Percentiles rank a stretch among this genome's conserved stretches.
Conservation (phyloP, 2,113 vertebrate genomes). For the Dipodomys merriami region DNA sequence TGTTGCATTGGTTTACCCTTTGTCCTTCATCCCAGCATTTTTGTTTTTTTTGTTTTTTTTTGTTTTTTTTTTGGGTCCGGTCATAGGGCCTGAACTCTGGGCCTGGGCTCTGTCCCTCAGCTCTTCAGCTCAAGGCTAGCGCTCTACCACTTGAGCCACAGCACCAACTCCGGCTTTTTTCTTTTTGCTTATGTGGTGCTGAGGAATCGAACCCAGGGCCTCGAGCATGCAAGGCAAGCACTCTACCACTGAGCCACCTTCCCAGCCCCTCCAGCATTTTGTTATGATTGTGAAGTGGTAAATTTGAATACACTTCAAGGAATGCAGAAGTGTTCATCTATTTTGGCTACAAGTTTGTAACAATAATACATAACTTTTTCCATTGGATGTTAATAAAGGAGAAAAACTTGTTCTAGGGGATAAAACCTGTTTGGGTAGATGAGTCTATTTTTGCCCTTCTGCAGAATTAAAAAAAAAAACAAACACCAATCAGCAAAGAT, state of each 20-base stretch:
- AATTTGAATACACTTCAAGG: conserved; percentile 15
- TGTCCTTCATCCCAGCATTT: neutral
- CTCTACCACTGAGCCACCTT: too few species aligned
- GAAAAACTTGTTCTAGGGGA: neutral
- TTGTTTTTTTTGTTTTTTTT: too few species aligned
- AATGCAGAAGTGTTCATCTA: neutral
- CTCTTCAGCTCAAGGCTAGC: too few species aligned
- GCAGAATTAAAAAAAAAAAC: neutral
- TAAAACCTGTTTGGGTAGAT: neutral
- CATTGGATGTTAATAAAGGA: neutral
- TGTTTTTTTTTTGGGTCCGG: too few species aligned
- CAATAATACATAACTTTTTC: neutral
- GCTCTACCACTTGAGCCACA: too few species aligned
- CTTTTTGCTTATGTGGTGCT: too few species aligned
- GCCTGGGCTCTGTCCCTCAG: too few species aligned
- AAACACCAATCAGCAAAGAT: neutral
- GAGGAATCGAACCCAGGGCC: too few species aligned
- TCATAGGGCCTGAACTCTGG: too few species aligned
- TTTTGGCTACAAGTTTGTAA: conserved; percentile 28
- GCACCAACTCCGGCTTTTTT: too few species aligned
- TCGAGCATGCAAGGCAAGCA: too few species aligned
- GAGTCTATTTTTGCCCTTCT: neutral
- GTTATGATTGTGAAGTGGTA: neutral
- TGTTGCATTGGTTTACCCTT: too few species aligned
- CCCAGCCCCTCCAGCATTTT: neutral